Evolutionary conservation across 92 coral and sea anemone genomes (phyloP), one percentile per base, ranked within the genome.

Genomic region (Parazoanthus darwini): DNA sequence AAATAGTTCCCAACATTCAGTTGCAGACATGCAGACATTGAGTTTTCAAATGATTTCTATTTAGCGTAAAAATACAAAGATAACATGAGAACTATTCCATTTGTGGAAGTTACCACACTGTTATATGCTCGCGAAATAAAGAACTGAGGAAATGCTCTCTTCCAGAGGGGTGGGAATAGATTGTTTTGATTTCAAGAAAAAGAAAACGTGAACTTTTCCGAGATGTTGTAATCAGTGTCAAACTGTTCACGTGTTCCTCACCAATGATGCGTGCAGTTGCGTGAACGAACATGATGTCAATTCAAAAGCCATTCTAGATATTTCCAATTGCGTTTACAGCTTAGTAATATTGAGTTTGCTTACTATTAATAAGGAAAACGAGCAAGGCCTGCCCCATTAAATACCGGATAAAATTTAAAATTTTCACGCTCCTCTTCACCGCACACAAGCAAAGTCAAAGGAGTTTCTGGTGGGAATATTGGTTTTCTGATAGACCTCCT

Each of bases 321-420:
- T 51, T 84, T 44, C 78, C 87, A 46, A 46, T 74, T 74, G 74
- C 74, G 68, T 48, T 82, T 39, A 70, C 23, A 72, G 43, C 66
- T 58, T 25, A 71, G 26, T 71, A 84, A 44, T 70, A 70, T 51
- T 68, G 29, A 29, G 25, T 70, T 72, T 84, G 87, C 65, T 16
- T 70, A 35, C 87, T 84, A 84, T 71, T 68, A 84, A 84, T 84
- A 84, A 77, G 42, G 59, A 71, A 46, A 84, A 84, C 78, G 77
- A 50, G 38, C 54, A 29, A 51, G 14, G 44, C 13, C 36, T 33
- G 44, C 18, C 37, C 20, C n/a, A 26, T 44, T 22, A 71, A 48
- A n/a, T 59, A 43, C 65, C 74, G 13, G 78, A 36, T 68, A 56
- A 70, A 70, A 84, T 84, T 84, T 16, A 5, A 18, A 70, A 22